Percentiles rank a stretch among this genome's conserved stretches.
Conservation (phyloP, 2,113 vertebrate species). For the Pleuronectes platessa region DNA sequence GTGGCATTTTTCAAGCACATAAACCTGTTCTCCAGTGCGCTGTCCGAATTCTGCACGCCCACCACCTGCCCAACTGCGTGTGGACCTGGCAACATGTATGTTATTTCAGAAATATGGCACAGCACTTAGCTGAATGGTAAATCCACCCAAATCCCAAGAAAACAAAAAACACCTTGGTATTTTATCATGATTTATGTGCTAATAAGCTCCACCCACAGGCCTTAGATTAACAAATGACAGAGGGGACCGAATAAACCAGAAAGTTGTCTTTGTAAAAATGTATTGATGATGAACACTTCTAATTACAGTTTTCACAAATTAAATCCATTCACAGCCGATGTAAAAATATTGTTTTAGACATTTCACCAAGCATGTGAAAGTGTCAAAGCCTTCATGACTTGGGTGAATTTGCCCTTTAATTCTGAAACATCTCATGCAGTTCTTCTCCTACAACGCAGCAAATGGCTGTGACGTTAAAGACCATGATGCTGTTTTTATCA, state of each 20-base stretch:
- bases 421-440: not conserved
- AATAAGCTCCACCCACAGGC: too few relatives aligned
- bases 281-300: too few relatives aligned
- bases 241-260: not conserved
- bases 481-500: not conserved
- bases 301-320: not conserved
- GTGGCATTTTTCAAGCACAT: conserved; percentile 86
- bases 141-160: too few relatives aligned
- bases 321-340: too few relatives aligned
- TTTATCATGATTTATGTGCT: too few relatives aligned
- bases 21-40: conserved; percentile 82
- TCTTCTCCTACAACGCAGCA: not conserved
- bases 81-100: conserved; percentile 81
- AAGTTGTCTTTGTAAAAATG: too few relatives aligned
- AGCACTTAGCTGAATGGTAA: not conserved
- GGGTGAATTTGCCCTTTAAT: not conserved
- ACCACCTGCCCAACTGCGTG: conserved; percentile 81
- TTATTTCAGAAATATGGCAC: conserved; percentile 8
- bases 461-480: too few relatives aligned
- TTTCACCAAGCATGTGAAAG: not conserved
- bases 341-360: too few relatives aligned
- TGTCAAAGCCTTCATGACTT: not conserved
- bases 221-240: too few relatives aligned
- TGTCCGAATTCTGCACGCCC: conserved; percentile 85
- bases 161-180: too few relatives aligned